Conservation (phyloP, 2,797 vertebrate genomes). For the Coccyzus lansbergi region DNA sequence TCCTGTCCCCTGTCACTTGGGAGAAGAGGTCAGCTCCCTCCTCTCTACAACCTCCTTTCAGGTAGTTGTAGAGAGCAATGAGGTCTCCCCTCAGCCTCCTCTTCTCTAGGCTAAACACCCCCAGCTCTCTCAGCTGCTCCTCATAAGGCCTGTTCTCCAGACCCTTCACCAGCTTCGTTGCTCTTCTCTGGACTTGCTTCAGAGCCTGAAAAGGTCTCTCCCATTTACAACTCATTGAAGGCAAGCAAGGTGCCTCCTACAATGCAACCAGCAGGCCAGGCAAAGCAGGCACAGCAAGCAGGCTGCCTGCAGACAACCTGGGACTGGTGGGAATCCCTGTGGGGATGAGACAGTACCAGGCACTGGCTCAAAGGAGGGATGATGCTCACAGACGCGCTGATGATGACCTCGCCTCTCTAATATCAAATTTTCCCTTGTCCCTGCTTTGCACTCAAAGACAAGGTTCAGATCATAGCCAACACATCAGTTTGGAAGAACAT, state of each 20-base stretch:
- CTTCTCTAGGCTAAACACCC: no score
- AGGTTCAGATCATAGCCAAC: not conserved
- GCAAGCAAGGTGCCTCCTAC: not conserved
- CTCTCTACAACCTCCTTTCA: no score
- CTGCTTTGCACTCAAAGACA: not conserved
- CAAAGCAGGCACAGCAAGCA: not conserved
- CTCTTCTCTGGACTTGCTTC: no score
- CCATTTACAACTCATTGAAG: not conserved
- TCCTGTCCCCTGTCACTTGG: no score
- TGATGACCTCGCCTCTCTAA: not conserved
- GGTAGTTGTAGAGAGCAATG: no score
- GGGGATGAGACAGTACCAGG: not conserved
- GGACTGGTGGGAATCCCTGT: not conserved
- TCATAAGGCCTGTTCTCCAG: no score
- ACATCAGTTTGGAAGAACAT: not conserved
- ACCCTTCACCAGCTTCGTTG: no score
- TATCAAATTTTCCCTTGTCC: not conserved
- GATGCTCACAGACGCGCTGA: not conserved
- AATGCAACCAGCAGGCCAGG: not conserved
- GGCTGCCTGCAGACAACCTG: not conserved
- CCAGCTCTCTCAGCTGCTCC: no score
- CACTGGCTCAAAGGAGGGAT: not conserved
- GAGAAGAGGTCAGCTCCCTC: no score
- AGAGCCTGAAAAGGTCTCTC: not conserved
- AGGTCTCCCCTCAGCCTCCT: no score